Evolutionary conservation across 2,113 vertebrate species (phyloP).

Genomic region (Galemys pyrenaicus): DNA sequence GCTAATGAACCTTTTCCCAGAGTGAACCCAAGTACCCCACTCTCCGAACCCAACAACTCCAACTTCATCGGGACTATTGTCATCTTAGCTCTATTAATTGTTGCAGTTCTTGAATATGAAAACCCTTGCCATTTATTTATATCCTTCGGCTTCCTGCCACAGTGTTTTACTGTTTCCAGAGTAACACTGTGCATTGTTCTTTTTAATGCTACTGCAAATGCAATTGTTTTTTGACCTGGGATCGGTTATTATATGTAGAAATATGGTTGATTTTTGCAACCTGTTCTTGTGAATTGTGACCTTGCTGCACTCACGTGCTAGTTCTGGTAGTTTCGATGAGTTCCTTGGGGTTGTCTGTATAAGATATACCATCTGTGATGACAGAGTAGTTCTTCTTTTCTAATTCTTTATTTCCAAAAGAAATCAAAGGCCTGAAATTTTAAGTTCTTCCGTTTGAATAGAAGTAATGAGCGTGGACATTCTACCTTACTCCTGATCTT

Average conservation of each 20-base stretch:
- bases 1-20: too few species aligned
- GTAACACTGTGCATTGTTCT: neutral
- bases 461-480: neutral
- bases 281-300: neutral
- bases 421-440: too few species aligned
- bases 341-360: neutral
- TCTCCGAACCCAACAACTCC: too few species aligned
- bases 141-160: neutral
- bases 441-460: neutral
- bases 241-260: neutral
- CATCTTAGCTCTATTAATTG: neutral
- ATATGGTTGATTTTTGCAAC: neutral
- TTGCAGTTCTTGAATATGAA: neutral
- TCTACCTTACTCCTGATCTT: neutral
- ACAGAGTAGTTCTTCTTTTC: neutral
- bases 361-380: neutral
- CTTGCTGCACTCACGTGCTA: neutral
- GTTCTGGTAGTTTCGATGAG: neutral
- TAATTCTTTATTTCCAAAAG: neutral
- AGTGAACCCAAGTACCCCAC: too few species aligned
- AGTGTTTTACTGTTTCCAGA: neutral
- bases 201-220: neutral
- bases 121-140: neutral
- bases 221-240: neutral
- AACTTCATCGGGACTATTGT: neutral